Evolutionary conservation across 2,888 invertebrate species (phyloP).

Genomic region (Automeris io): DNA sequence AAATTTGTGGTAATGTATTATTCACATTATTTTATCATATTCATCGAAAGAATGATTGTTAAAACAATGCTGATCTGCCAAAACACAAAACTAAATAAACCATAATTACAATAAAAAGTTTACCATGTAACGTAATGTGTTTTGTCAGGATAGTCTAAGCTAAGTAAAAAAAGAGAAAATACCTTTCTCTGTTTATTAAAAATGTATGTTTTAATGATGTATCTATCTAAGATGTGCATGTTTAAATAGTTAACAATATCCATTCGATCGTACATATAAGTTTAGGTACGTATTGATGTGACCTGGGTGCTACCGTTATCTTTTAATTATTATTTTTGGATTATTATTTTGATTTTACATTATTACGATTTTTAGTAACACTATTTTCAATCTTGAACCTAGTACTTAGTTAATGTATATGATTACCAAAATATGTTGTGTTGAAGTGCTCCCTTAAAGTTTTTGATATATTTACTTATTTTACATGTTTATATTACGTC

Average conservation of each 20-base stretch:
- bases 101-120: slow-evolving; percentile 17
- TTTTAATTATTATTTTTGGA: slow-evolving; percentile 54
- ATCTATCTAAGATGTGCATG: slow-evolving; percentile 48
- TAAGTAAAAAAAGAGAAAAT: slow-evolving; percentile 61
- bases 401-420: too few species aligned
- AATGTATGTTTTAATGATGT: slow-evolving; percentile 18
- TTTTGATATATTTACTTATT: too few species aligned
- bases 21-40: slow-evolving; percentile 13
- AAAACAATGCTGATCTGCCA: slow-evolving; percentile 67
- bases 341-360: slow-evolving; percentile 21
- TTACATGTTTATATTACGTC: too few species aligned
- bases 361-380: too few species aligned
- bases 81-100: slow-evolving; percentile 52
- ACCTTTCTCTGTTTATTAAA: slow-evolving; percentile 37
- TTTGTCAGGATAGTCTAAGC: slow-evolving; percentile 72
- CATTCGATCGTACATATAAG: slow-evolving; percentile 27
- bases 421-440: too few species aligned
- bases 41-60: slow-evolving; percentile 48
- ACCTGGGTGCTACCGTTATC: slow-evolving; percentile 70
- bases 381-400: too few species aligned
- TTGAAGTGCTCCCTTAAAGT: too few species aligned
- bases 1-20: background rate
- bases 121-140: slow-evolving; percentile 39
- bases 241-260: slow-evolving; percentile 3
- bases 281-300: slow-evolving; percentile 64